phyloP scores from a whole-genome alignment of 2,797 vertebrate genomes.

The Spinus pinus region DNA sequence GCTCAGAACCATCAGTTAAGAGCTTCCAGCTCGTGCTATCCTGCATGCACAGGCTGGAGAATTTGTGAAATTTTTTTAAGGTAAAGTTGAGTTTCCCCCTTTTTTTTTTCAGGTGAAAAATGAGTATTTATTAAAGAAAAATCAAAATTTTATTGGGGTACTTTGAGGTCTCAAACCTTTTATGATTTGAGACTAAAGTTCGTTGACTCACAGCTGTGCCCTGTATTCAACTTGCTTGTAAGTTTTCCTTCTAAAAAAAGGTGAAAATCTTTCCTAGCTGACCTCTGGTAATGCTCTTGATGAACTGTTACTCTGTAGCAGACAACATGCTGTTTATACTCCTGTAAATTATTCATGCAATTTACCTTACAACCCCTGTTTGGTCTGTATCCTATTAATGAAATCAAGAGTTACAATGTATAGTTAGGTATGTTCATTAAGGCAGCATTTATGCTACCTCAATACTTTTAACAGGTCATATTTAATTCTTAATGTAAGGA shows the following conservation, averaged over 20 bases:
- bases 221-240: not conserved
- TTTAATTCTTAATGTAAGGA: not conserved
- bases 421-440: not conserved
- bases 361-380: not conserved
- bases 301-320: not conserved
- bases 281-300: not conserved
- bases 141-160: accelerated
- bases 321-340: not conserved
- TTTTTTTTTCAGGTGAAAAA: not conserved
- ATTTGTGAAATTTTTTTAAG: not conserved
- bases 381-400: not conserved
- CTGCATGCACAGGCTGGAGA: not conserved
- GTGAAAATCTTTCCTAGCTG: not conserved
- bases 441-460: not conserved
- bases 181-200: not conserved
- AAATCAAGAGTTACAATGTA: not conserved
- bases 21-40: not conserved
- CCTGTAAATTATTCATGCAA: not conserved
- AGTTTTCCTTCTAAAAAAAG: not conserved
- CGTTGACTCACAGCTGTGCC: not conserved
- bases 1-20: not conserved
- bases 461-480: not conserved
- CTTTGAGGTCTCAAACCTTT: not conserved
- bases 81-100: not conserved
- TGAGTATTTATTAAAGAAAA: not conserved